Base-by-base conservation (phyloP, 2,797 vertebrate genomes). In the Pristis pectinata region DNA sequence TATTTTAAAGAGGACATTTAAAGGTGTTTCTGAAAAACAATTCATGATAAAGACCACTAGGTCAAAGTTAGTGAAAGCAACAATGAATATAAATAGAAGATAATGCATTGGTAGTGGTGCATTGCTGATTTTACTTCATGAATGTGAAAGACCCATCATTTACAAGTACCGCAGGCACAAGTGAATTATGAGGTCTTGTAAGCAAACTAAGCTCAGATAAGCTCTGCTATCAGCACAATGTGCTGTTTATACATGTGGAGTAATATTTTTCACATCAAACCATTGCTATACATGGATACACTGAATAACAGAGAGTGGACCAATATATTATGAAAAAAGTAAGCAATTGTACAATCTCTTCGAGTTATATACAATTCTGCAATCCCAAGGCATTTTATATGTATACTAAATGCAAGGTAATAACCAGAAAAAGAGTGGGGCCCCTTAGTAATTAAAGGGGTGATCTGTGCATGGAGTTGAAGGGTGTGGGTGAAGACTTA, bases 31-130 rank as follows among this genome's bases (percentile, higher is more conserved):
- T 76, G 70, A 74, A 94, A 94, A 49, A 76, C 92, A 94, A 94
- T 53, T 70, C 27, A n/a, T 53, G 44, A 74, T 76, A 76, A 44
- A 76, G 49, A 56, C 24, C 44, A 56, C 56, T 56, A n/a, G 72
- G 92, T 76, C 49, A 74, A 72, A 94, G 92, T 49, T 76, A 76
- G 70, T 94, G 92, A 94, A 94, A 94, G 24, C 92, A 94, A 94
- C 44, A 53, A 76, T 76, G 67, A 94, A 53, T 94, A 74, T 94
- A 76, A 94, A 76, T 76, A 94, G 92, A 94, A 44, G 27, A 94
- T 74, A 76, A 94, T 76, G 92, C 27, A 94, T 70, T 56, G 44
- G 41, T 94, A 76, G 70, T 37, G 44, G 92, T 94, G 92, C 67
- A 74, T 94, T 76, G 49, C 92, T 76, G 67, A 74, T 94, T 94